Evolutionary conservation across 2,888 invertebrate genomes (phyloP).

Genomic region (Molanna angustata): DNA sequence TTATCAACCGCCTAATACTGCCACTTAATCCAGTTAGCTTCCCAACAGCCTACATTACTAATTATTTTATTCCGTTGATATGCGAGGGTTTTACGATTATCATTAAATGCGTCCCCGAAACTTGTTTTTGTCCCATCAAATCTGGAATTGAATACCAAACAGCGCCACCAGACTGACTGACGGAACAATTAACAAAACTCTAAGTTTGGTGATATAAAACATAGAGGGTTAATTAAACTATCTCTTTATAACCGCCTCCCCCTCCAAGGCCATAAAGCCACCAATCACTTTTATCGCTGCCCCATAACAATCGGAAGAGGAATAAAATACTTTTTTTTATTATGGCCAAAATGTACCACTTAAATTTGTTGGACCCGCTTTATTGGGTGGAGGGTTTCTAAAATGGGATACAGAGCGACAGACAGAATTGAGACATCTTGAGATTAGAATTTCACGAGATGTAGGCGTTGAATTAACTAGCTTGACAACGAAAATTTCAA

Average conservation of each 20-base stretch:
- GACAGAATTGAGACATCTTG: too few species aligned
- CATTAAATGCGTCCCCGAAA: neutral
- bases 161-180: neutral
- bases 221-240: conserved; percentile 29
- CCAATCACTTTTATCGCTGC: conserved; percentile 31
- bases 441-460: too few species aligned
- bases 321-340: conserved; percentile 30
- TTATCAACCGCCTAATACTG: too few species aligned
- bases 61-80: too few species aligned
- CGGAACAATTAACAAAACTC: conserved; percentile 10
- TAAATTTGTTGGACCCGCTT: too few species aligned
- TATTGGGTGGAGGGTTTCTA: too few species aligned
- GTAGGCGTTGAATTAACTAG: too few species aligned
- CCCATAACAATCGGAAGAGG: conserved; percentile 30
- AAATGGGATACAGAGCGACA: too few species aligned
- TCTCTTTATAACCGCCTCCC: conserved; percentile 19
- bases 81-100: neutral
- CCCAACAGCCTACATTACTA: too few species aligned
- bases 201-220: conserved; percentile 19
- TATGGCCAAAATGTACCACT: conserved; percentile 22
- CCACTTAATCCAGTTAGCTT: too few species aligned
- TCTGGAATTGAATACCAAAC: neutral
- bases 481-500: too few species aligned
- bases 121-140: neutral
- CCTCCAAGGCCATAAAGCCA: conserved; percentile 23